Evolutionary conservation across 2,888 invertebrate species (phyloP), one percentile per base, ranked within the genome.

Genomic region (Pycnomerus fuliginosus): DNA sequence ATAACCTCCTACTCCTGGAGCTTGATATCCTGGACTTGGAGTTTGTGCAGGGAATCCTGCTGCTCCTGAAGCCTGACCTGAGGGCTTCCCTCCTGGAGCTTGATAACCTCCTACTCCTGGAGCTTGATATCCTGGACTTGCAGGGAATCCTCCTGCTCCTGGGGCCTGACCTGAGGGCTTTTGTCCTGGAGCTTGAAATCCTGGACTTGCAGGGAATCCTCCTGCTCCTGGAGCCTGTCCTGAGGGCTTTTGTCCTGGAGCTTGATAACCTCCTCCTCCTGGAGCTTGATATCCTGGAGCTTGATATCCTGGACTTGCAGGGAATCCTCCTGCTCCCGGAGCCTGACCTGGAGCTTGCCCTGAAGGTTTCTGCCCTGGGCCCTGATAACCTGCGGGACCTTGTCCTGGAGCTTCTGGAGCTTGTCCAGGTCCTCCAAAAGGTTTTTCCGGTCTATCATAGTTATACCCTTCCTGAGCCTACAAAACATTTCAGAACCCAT

Each of bases 391-490:
- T 5, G 20, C 5, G 8, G 20, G 20, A 8, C 20, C 20, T 20
- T 20, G 20, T 7, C 20, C 20, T 8, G 20, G 20, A 20, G 20
- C 20, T 5, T 5, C 5, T 20, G 20, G 20, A 5, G 20, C 5
- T 20, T 8, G 5, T 20, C 8, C 5, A 8, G 51, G 5, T 16
- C 32, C 33, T 8, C 62, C 66, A 54, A 85, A 77, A 1, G 82
- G 82, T 56, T 80, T 77, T 33, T 77, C 76, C 3, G 87, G 89
- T 47, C 82, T 78, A 50, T 83, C 83, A 71, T 90, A 90, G 51
- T 80, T 81, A 65, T 90, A 90, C 12, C 88, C 87, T 63, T 77
- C 80, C 86, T 37, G 78, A 15, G 5, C 15, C 30, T 14, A 20
- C 10, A 12, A 20, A 24, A 22, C 5, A 3, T 32, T 16, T 8